These are phyloP conservation scores for Paramacrobiotus metropolitanus DNA, from an alignment of 1,140 invertebrate species.

Conservation along the genomic window DNA sequence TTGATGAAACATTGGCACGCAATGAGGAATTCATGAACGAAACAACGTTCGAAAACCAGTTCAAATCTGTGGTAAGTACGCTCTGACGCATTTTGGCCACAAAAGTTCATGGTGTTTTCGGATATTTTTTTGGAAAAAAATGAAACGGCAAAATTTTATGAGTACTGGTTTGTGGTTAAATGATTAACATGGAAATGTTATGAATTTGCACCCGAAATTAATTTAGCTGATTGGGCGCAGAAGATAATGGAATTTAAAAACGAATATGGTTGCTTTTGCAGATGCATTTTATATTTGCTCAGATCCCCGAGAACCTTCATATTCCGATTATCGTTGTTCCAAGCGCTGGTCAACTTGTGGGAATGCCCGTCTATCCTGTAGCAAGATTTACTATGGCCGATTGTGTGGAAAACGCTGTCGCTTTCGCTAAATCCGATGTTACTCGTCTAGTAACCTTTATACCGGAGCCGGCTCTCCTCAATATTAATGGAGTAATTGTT, in stretches of 20 bases:
- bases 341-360: neutral
- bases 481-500: slow-evolving; percentile 46
- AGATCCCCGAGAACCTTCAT: neutral
- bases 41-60: neutral
- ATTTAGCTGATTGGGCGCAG: neutral
- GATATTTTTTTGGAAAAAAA: too few relatives aligned
- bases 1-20: neutral
- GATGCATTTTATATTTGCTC: neutral
- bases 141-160: too few relatives aligned
- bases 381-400: neutral
- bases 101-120: too few relatives aligned
- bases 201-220: neutral
- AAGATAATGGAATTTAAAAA: too few relatives aligned
- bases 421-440: neutral
- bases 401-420: neutral
- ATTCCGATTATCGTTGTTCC: neutral
- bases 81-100: too few relatives aligned
- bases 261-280: neutral
- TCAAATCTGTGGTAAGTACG: neutral
- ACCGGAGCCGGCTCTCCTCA: slow-evolving; percentile 53
- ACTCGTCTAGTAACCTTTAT: slow-evolving; percentile 17
- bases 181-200: too few relatives aligned
- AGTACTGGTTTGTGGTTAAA: too few relatives aligned
- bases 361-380: neutral
- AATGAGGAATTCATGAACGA: neutral